Conservation (phyloP, 2,113 vertebrate species). For the Chlamydotis undulata region DNA sequence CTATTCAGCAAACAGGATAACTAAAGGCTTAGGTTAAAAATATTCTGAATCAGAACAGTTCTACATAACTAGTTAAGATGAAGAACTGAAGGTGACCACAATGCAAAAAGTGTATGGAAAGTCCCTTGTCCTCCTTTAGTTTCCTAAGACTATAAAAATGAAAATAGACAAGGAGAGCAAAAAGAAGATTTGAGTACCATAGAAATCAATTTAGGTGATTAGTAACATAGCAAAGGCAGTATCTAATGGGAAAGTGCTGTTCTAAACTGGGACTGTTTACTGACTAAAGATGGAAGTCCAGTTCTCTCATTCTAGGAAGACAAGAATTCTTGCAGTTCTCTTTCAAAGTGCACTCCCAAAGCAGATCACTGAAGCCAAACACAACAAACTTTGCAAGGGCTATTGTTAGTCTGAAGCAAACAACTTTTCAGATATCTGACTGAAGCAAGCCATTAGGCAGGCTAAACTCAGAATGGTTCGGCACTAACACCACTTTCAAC, state of each 20-base stretch:
- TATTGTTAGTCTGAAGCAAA: conserved; percentile 24
- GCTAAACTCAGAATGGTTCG: background rate
- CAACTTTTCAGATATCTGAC: background rate
- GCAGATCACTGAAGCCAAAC: conserved; percentile 24
- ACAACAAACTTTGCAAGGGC: conserved; percentile 36
- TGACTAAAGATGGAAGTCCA: background rate
- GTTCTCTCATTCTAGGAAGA: background rate
- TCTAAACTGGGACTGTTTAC: conserved; percentile 39
- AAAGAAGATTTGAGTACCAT: conserved; percentile 5
- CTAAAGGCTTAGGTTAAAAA: background rate
- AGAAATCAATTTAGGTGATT: conserved; percentile 8
- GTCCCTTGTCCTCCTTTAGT: background rate
- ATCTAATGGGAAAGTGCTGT: background rate
- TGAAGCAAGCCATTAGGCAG: background rate
- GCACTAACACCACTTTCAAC: background rate
- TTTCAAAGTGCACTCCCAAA: conserved; percentile 1
- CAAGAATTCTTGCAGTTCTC: conserved; percentile 15
- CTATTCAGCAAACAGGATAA: background rate
- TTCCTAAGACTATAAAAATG: background rate
- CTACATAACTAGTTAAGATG: background rate
- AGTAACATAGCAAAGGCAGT: background rate
- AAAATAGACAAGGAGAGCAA: background rate
- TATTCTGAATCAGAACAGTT: background rate
- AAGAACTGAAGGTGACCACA: background rate
- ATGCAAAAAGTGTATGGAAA: background rate